Evolutionary conservation across 37 sponge, comb jelly and placozoan species (phyloP), one percentile per base, ranked within the genome.

Genomic region (Cladorhizidae sp.): DNA sequence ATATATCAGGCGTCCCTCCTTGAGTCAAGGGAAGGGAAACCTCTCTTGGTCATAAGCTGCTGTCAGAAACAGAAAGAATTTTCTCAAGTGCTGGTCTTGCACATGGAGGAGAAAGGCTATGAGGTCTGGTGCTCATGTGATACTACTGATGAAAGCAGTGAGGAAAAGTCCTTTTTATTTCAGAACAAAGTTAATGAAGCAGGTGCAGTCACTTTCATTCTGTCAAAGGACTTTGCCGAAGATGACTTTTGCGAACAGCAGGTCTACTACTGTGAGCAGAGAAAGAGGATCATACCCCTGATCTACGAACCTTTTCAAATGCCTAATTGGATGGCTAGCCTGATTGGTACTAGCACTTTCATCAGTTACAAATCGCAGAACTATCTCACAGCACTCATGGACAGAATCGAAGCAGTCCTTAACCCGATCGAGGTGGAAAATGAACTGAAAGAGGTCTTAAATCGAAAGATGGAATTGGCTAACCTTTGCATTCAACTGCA

Each of bases 261-360:
- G 62, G 87, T 94, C 18, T 94, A 83, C 83, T 94, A 91, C 68
- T 84, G 89, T 68, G 93, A 94, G 67, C 93, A 91, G 62, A 35
- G 95, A 23, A 92, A 91, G 76, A 45, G 82, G 50, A 86, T 94
- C 42, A 75, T 94, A 20, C 90, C 90, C 43, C 54, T 94, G 37
- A 75, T 89, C 5, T 65, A 65, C 22, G 86, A 83, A 32, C 59
- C 74, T 6, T 40, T 91, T 65, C 57, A 73, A 20, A 61, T 94
- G 29, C 95, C 95, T 1, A 51, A 57, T 43, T 94, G 95, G 95
- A 78, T 88, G 83, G 42, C 82, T 12, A 85, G 73, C 67, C 89
- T 94, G 58, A 85, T 94, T 67, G 95, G 95, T 8, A 91, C 93
- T 28, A 76, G 56, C 25, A 58, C 72, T 9, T 89, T 93, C 64